Conservation (phyloP, 2,888 invertebrate species). For the Ctena decussata region DNA sequence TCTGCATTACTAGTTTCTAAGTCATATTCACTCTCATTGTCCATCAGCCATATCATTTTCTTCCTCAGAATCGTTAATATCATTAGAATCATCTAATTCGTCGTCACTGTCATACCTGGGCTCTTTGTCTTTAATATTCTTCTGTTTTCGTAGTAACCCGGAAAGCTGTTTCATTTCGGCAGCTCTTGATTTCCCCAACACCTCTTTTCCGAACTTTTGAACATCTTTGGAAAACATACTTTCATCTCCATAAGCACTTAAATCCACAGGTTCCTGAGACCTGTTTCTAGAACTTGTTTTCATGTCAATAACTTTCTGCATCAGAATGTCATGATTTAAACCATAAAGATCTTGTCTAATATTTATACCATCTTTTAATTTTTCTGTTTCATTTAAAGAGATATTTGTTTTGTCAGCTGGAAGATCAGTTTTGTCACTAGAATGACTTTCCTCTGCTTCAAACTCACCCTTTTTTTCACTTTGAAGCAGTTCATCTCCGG, state of each 20-base stretch:
- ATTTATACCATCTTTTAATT: not conserved
- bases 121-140: not conserved
- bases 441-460: not conserved
- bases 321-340: conserved; percentile 5
- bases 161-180: not conserved
- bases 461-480: not conserved
- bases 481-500: not conserved
- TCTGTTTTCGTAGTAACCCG: not conserved
- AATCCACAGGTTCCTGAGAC: not conserved
- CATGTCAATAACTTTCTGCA: conserved; percentile 22
- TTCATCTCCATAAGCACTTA: not conserved
- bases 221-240: not conserved
- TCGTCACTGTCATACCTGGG: not conserved
- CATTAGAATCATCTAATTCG: too few relatives aligned
- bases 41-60: too few relatives aligned
- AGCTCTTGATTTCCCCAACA: not conserved
- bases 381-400: not conserved
- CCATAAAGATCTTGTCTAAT: conserved; percentile 29
- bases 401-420: not conserved
- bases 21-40: too few relatives aligned
- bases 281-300: not conserved
- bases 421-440: not conserved
- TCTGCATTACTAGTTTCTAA: too few relatives aligned
- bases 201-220: not conserved
- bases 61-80: too few relatives aligned